A percentile compares a stretch with the other conserved stretches of the same genome.
phyloP scores from a whole-genome alignment of 2,797 vertebrate genomes.

The Chaenodraco wilsoni region DNA sequence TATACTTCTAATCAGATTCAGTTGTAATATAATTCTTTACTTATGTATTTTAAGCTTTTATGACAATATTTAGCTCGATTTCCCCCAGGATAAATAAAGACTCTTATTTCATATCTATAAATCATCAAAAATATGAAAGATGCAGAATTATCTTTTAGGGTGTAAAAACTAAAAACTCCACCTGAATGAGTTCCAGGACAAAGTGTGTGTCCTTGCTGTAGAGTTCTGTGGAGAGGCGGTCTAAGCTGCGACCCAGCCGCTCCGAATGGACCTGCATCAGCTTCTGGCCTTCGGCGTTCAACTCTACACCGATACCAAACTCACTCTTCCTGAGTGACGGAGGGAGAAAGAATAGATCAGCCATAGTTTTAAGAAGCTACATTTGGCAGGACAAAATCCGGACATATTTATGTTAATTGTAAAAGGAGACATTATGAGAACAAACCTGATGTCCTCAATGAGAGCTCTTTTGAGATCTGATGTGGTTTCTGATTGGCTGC shows the following conservation, averaged over 20 bases:
- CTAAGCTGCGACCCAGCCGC: conserved; percentile 83
- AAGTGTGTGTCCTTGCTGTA: conserved; percentile 90
- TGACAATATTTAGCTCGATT: too few relatives aligned
- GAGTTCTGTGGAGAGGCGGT: conserved; percentile 85
- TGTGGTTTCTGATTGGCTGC: conserved; percentile 33
- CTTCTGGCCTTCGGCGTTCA: conserved; percentile 78
- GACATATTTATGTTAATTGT: neutral
- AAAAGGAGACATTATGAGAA: neutral
- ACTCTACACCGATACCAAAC: conserved; percentile 85
- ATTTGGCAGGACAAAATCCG: neutral
- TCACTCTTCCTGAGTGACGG: conserved; percentile 76
- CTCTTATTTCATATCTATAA: too few relatives aligned
- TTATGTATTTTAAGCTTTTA: too few relatives aligned
- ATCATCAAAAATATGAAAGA: too few relatives aligned
- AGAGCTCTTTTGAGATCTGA: conserved; percentile 63
- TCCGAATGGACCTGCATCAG: conserved; percentile 84
- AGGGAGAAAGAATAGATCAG: neutral
- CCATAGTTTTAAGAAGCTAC: neutral
- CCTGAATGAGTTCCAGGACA: conserved; percentile 88
- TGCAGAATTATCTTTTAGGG: neutral
- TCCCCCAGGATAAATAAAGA: too few relatives aligned
- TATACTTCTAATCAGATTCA: too few relatives aligned
- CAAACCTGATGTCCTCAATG: conserved; percentile 85
- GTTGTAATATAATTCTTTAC: too few relatives aligned
- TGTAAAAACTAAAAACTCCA: conserved; percentile 31